Evolutionary conservation across 2,888 invertebrate species (phyloP).

Genomic region (Trissoscelio sp.): DNA sequence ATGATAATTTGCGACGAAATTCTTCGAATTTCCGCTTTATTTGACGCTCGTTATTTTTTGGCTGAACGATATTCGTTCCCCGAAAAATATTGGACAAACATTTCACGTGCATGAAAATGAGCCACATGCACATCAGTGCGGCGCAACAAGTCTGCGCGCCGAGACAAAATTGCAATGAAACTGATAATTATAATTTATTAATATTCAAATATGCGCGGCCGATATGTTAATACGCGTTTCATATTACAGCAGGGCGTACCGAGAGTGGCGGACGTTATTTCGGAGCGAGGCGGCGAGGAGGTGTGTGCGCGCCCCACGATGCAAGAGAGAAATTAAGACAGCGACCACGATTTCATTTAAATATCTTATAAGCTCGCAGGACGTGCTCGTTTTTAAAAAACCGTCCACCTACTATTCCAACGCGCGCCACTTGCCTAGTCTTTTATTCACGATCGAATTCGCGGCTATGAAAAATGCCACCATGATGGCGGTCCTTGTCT

Average conservation of each 20-base stretch:
- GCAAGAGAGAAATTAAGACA: constrained; percentile 62
- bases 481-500: constrained; percentile 17
- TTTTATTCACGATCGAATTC: constrained; percentile 51
- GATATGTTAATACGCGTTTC: constrained; percentile 75
- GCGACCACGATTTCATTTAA: constrained; percentile 74
- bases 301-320: constrained; percentile 53
- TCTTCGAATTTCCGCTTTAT: too few relatives aligned
- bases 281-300: constrained; percentile 48
- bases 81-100: constrained; percentile 62
- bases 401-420: constrained; percentile 50
- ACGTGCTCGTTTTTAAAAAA: constrained; percentile 59
- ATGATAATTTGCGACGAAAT: too few relatives aligned
- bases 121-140: constrained; percentile 19
- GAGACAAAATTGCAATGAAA: constrained; percentile 61
- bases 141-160: constrained; percentile 50
- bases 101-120: constrained; percentile 59
- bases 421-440: constrained; percentile 42
- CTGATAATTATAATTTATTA: constrained; percentile 75
- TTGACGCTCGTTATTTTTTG: too few relatives aligned
- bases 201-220: constrained; percentile 74
- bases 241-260: constrained; percentile 72
- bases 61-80: constrained; percentile 48
- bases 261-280: constrained; percentile 59
- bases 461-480: constrained; percentile 61
- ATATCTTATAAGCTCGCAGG: constrained; percentile 70